Evolutionary conservation across 2,797 vertebrate species (phyloP).

Genomic region (Antrozous pallidus): DNA sequence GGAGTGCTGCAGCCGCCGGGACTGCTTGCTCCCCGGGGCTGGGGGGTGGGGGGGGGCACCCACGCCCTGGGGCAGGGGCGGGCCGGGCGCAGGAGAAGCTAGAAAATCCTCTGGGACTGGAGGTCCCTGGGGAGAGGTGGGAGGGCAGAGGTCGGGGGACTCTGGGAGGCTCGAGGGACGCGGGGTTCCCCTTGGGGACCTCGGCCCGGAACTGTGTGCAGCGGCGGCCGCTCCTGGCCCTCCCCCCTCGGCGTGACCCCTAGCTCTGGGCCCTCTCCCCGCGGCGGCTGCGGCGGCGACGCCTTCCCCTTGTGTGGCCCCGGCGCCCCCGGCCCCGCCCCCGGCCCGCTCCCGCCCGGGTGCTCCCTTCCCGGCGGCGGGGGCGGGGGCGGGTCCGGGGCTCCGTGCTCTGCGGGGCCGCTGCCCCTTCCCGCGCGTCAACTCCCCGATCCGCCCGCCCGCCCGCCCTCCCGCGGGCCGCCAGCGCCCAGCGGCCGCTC

Average conservation of each 20-base stretch:
- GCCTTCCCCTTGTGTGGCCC: slow-evolving; percentile 72
- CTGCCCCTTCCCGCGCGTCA: slow-evolving; percentile 66
- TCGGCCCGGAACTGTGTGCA: not conserved
- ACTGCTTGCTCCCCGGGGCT: not conserved
- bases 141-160: not conserved
- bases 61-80: not conserved
- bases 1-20: not conserved
- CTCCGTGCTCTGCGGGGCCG: slow-evolving; percentile 15
- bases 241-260: slow-evolving; percentile 37
- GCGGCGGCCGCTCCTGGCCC: not conserved
- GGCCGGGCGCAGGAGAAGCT: not conserved
- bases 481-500: not conserved
- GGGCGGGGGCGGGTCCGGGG: slow-evolving; percentile 66
- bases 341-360: slow-evolving; percentile 61
- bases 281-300: not conserved
- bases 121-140: not conserved
- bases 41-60: no score
- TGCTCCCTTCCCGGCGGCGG: slow-evolving; percentile 64
- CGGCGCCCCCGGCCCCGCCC: slow-evolving; percentile 69
- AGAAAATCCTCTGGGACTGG: not conserved
- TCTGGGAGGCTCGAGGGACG: not conserved
- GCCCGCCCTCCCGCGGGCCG: not conserved
- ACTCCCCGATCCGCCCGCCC: slow-evolving; percentile 3
- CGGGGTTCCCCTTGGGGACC: not conserved
- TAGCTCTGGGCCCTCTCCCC: slow-evolving; percentile 8